These are phyloP conservation scores for Calcarius ornatus DNA, from an alignment of 2,113 vertebrate species.

Conservation along the genomic window DNA sequence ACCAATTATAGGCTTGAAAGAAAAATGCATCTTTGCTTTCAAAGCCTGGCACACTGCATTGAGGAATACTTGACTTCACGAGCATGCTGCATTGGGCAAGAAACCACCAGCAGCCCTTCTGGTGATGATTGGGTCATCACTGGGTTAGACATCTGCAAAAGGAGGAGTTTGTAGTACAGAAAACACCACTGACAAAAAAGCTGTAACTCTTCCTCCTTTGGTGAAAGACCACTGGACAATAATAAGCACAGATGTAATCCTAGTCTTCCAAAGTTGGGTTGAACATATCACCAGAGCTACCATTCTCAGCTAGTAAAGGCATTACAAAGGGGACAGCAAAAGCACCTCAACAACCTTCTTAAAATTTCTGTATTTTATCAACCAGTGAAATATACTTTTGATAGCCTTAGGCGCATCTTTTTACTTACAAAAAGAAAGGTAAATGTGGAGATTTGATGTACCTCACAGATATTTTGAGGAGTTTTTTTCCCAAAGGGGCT, in stretches of 20 bases:
- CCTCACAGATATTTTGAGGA: neutral
- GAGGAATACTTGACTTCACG: neutral
- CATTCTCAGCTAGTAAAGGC: neutral
- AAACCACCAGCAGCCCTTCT: neutral
- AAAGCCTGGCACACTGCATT: rapidly evolving
- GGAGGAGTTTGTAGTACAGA: neutral
- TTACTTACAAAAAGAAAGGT: neutral
- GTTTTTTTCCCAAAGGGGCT: neutral
- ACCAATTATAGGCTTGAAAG: neutral
- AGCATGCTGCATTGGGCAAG: rapidly evolving
- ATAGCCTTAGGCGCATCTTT: neutral
- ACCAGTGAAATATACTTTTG: neutral
- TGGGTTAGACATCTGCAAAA: neutral
- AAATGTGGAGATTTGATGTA: neutral
- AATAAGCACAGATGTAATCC: neutral
- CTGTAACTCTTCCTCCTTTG: neutral
- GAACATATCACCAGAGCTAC: neutral
- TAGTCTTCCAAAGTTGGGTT: neutral
- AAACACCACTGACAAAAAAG: neutral
- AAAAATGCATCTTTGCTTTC: neutral
- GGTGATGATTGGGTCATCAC: neutral
- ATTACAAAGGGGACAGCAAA: neutral
- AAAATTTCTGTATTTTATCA: neutral
- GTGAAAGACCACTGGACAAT: neutral
- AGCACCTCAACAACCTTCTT: neutral